Evolutionary conservation across 2,888 invertebrate genomes (phyloP).

Genomic region (Agrilus mali): DNA sequence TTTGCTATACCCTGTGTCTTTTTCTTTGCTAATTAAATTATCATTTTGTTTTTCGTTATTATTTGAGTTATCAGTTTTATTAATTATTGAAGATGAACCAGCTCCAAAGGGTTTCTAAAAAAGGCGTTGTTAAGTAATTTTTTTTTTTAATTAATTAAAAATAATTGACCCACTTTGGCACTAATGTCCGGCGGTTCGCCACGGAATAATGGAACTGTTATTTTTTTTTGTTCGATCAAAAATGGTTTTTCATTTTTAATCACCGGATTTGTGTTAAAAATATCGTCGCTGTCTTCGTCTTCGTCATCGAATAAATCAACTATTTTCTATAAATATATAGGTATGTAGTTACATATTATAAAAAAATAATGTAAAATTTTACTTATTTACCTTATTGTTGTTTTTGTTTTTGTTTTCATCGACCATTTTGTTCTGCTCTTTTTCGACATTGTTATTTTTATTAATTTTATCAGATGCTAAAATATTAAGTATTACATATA

Average conservation of each 20-base stretch:
- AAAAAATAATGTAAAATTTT: no score
- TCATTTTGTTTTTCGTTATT: neutral
- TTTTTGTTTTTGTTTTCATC: slow-evolving; percentile 1
- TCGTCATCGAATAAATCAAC: slow-evolving; percentile 15
- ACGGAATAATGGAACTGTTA: slow-evolving; percentile 21
- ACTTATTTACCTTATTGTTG: neutral
- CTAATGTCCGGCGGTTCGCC: slow-evolving; percentile 26
- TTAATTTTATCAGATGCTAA: no score
- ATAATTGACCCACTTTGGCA: slow-evolving; percentile 2
- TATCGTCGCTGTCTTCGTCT: slow-evolving; percentile 23
- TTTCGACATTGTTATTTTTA: no score
- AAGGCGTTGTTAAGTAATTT: slow-evolving; percentile 7
- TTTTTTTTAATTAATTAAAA: slow-evolving; percentile 1
- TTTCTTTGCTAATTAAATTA: neutral
- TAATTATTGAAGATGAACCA: slow-evolving; percentile 41
- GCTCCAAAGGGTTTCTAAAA: slow-evolving; percentile 49
- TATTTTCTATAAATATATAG: slow-evolving; percentile 8
- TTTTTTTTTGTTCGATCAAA: slow-evolving; percentile 12
- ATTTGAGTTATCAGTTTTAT: neutral
- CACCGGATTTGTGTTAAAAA: slow-evolving; percentile 15
- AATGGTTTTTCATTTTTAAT: slow-evolving; percentile 10
- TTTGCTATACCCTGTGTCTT: neutral
- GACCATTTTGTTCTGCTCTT: neutral
- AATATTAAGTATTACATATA: neutral
- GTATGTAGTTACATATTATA: no score